phyloP scores from a whole-genome alignment of 2,888 invertebrate genomes.

The Meta bourneti region DNA sequence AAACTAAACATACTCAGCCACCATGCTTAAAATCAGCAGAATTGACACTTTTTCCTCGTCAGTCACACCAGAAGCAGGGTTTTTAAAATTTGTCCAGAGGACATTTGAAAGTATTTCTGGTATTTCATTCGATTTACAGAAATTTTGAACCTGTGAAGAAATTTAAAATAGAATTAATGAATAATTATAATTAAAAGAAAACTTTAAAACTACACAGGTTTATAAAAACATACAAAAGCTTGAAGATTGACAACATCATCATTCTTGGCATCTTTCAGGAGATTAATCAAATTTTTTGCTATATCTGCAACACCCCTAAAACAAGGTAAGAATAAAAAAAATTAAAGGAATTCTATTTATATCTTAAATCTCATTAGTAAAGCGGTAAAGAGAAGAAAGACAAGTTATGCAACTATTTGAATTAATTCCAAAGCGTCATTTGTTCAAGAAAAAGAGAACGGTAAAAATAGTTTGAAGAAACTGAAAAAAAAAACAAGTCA shows the following conservation, averaged over 20 bases:
- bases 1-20: constrained; percentile 82
- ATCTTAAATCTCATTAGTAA: no score
- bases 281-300: constrained; percentile 48
- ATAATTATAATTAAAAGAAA: neutral
- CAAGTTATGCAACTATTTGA: no score
- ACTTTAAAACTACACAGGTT: neutral
- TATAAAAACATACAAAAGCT: constrained; percentile 60
- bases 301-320: constrained; percentile 41
- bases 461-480: no score
- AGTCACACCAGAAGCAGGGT: constrained; percentile 86
- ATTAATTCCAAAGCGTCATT: no score
- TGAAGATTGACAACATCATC: constrained; percentile 49
- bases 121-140: constrained; percentile 84
- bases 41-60: constrained; percentile 88
- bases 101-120: constrained; percentile 84
- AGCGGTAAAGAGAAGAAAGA: no score
- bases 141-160: constrained; percentile 83
- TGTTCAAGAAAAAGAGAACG: no score
- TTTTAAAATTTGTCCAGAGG: constrained; percentile 91
- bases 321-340: neutral
- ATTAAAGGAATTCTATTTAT: neutral
- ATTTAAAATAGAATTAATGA: neutral
- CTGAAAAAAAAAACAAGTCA: no score
- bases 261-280: constrained; percentile 44
- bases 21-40: constrained; percentile 89